Percentiles rank a stretch among this genome's conserved stretches.
These are phyloP conservation scores for Zelleria hepariella DNA, from an alignment of 2,888 invertebrate species.

Conservation along the genomic window DNA sequence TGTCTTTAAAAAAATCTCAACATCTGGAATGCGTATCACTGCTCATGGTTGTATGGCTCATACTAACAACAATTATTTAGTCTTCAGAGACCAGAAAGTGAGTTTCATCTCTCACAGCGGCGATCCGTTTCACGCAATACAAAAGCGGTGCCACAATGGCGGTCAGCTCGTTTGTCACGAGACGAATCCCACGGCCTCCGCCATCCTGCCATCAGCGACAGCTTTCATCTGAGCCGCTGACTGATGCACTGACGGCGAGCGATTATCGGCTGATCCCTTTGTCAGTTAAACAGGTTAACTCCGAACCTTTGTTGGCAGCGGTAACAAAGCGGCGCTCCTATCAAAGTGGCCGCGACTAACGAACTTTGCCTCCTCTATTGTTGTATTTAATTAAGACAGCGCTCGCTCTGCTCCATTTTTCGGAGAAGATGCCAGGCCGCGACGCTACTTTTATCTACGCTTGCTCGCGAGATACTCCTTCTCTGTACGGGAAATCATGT, in stretches of 20 bases:
- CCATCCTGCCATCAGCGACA: slow-evolving; percentile 28
- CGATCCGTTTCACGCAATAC: slow-evolving; percentile 43
- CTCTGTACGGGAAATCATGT: too few species aligned
- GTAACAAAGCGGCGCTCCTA: slow-evolving; percentile 46
- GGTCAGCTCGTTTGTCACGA: slow-evolving; percentile 47
- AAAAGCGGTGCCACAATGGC: slow-evolving; percentile 42
- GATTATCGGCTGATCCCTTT: slow-evolving; percentile 55
- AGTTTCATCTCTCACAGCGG: neutral
- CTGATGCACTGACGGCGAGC: slow-evolving; percentile 56
- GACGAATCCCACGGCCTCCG: slow-evolving; percentile 12
- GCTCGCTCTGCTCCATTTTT: neutral
- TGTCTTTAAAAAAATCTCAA: too few species aligned
- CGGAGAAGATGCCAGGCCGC: neutral
- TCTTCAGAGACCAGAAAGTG: too few species aligned
- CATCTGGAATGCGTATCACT: too few species aligned
- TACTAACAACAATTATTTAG: too few species aligned
- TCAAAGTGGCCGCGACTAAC: slow-evolving; percentile 33
- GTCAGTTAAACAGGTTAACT: slow-evolving; percentile 45
- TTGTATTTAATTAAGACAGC: neutral
- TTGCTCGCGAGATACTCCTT: too few species aligned
- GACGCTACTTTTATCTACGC: too few species aligned
- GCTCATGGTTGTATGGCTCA: too few species aligned
- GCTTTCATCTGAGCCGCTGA: slow-evolving; percentile 55
- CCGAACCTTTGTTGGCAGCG: slow-evolving; percentile 17
- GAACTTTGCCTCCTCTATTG: slow-evolving; percentile 5